Evolutionary conservation across 2,888 invertebrate species (phyloP).

Genomic region (Stomorhina lunata): DNA sequence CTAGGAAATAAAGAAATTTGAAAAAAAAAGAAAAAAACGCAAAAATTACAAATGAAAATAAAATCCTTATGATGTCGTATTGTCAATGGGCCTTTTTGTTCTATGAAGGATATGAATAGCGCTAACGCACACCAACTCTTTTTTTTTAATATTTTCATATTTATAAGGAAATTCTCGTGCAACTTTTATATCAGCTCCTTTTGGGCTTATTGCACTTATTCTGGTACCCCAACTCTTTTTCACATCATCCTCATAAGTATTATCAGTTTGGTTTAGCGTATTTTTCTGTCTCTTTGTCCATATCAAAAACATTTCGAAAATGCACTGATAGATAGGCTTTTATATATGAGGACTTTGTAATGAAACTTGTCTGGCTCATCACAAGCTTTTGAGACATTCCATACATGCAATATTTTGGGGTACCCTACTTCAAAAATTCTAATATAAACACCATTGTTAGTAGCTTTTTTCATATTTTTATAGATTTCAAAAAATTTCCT

Average conservation of each 20-base stretch:
- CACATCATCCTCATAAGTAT: conserved; percentile 48
- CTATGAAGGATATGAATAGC: not conserved
- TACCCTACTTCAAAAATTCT: not conserved
- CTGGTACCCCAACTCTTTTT: not conserved
- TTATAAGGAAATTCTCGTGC: conserved; percentile 10
- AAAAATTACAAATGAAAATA: conserved; percentile 24
- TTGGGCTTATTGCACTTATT: conserved; percentile 8
- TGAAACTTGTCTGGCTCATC: conserved; percentile 30
- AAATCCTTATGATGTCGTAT: conserved; percentile 49
- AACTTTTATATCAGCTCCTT: not conserved
- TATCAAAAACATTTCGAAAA: conserved; percentile 20
- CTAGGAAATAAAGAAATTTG: conserved; percentile 9
- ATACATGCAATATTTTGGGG: conserved; percentile 18
- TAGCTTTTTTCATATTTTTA: too few species aligned
- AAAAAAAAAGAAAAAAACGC: not conserved
- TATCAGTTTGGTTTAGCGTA: conserved; percentile 33
- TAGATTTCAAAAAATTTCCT: too few species aligned
- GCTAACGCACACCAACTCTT: not conserved
- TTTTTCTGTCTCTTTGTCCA: conserved; percentile 28
- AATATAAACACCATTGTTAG: too few species aligned
- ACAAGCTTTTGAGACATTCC: conserved; percentile 40
- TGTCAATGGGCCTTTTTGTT: conserved; percentile 53
- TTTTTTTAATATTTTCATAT: too few species aligned
- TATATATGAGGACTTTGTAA: not conserved
- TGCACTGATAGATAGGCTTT: conserved; percentile 35